Conservation (phyloP, 2,113 vertebrate genomes). For the Tychaedon coryphoeus region DNA sequence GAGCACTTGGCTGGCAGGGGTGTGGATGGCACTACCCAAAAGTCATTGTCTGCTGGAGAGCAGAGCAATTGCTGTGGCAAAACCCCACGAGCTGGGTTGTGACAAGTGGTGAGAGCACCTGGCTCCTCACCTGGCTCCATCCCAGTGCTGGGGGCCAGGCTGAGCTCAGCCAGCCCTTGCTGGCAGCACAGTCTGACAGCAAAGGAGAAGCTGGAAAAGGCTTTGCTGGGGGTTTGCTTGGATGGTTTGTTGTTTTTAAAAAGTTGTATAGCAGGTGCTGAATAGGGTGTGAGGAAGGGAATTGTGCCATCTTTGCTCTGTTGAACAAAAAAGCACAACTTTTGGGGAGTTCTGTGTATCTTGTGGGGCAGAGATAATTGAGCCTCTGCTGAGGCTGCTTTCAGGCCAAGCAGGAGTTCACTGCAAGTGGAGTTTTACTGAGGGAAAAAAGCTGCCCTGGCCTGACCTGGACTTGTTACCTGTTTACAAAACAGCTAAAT, state of each 20-base stretch:
- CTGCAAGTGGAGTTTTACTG: not conserved
- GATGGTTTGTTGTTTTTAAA: not conserved
- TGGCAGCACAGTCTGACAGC: not conserved
- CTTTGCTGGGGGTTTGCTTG: not conserved
- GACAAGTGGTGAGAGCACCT: not conserved
- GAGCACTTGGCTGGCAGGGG: not conserved
- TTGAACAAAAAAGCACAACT: not conserved
- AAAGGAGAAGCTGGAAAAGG: not conserved
- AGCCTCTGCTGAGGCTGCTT: not conserved
- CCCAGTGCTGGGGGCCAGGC: fast-evolving
- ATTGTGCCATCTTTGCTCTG: not conserved
- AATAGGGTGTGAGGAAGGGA: not conserved
- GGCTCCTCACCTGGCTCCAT: not conserved
- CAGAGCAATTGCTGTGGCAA: not conserved
- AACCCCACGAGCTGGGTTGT: not conserved
- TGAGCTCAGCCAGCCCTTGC: not conserved
- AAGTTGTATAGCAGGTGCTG: not conserved
- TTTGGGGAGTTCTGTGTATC: not conserved
- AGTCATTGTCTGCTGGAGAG: not conserved
- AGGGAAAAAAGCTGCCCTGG: not conserved
- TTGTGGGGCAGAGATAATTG: not conserved
- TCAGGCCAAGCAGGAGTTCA: not conserved
- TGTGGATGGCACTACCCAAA: not conserved
- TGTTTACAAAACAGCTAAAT: not conserved
- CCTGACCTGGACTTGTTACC: not conserved